A percentile compares a stretch with the other conserved stretches of the same genome.
phyloP scores from a whole-genome alignment of 2,888 invertebrate genomes.

The Bruchidius siliquastri region DNA sequence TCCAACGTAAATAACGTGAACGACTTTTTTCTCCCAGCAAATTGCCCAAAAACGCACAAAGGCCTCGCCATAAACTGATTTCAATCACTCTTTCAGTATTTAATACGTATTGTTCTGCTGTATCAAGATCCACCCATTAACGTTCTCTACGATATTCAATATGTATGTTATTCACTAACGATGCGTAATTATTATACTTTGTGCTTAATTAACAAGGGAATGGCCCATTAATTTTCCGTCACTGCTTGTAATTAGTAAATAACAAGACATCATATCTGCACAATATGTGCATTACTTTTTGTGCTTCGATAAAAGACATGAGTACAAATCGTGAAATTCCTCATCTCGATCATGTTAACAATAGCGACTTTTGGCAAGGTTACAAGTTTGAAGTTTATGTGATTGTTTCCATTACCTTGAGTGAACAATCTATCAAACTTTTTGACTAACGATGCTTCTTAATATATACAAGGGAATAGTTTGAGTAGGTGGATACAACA shows the following conservation, averaged over 20 bases:
- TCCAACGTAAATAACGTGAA: neutral
- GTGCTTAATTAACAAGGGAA: neutral
- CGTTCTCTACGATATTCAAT: neutral
- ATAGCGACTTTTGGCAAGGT: too few relatives aligned
- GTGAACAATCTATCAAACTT: too few relatives aligned
- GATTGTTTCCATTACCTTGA: too few relatives aligned
- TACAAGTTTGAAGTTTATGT: too few relatives aligned
- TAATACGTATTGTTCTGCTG: neutral
- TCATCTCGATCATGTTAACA: too few relatives aligned
- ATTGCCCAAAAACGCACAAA: neutral
- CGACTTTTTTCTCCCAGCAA: neutral
- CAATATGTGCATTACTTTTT: too few relatives aligned
- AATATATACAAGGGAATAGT: too few relatives aligned
- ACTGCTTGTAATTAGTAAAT: neutral
- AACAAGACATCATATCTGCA: neutral
- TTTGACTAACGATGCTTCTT: too few relatives aligned
- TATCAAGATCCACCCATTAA: neutral
- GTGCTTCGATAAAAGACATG: too few relatives aligned
- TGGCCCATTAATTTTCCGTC: neutral
- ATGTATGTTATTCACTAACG: neutral
- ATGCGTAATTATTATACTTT: neutral
- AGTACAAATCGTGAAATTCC: too few relatives aligned
- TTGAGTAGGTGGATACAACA: too few relatives aligned
- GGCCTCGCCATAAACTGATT: neutral
- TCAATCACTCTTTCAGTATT: neutral